Evolutionary conservation across 2,113 vertebrate species (phyloP), one percentile per base, ranked within the genome.

Genomic region (Siniperca chuatsi): DNA sequence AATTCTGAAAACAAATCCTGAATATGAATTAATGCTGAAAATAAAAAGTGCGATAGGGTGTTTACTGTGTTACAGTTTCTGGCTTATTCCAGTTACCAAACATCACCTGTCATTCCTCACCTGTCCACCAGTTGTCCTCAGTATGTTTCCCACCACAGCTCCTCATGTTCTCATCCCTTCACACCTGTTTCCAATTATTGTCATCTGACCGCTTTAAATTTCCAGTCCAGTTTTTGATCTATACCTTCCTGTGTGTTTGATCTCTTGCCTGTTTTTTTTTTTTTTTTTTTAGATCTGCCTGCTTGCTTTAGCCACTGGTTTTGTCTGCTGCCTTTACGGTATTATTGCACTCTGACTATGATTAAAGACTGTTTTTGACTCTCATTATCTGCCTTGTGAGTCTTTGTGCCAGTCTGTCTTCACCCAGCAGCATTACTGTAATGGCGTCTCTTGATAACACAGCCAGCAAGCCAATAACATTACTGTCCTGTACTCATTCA

Each of bases 71-170:
- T 29, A 29, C 29, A 29, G 1, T 25, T 58, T 16, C 35, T 6
- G 9, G 9, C 21, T 2, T 20, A 10, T 37, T 57, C 52, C 12
- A 11, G 35, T 42, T 6, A 29, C 3, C 6, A 8, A 40, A 9
- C 6, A 2, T 40, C 54, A 18, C 35, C 52, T 58, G 57, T 61
- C 20, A 65, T 37, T 52, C 74, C 18, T 64, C 46, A 76, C 60
- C 74, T 37, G 60, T n/a, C 44, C 20, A 64, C 44, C 44, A 37
- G 58, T 75, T 33, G 72, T 60, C 55, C 54, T 73, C 37, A 58
- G 23, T 20, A 42, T 64, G 25, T 25, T 25, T 25, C 25, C 25
- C 25, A 25, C 25, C 25, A 25, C 25, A 25, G 25, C 25, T 25
- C 25, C 25, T 25, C 25, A 25, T 25, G 3, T 20, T 61, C 60